These are phyloP conservation scores for Mormyrus lacerda DNA, from an alignment of 2,113 vertebrate genomes.

Conservation along the genomic window DNA sequence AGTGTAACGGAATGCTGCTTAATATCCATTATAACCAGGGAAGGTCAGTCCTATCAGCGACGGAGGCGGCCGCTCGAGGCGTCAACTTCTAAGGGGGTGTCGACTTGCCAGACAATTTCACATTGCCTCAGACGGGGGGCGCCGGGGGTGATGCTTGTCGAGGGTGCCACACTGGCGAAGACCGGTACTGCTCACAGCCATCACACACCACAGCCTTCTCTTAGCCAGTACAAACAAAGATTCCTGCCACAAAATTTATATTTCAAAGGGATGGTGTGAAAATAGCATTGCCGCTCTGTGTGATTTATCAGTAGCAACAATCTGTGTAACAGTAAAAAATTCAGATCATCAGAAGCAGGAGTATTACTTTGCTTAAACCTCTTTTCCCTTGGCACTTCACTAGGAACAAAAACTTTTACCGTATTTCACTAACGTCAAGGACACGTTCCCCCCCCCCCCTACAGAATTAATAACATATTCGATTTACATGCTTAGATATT, in stretches of 20 bases:
- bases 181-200: neutral
- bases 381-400: neutral
- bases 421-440: neutral
- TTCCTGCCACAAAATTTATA: neutral
- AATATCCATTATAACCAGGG: neutral
- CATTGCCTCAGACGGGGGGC: neutral
- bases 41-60: neutral
- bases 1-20: neutral
- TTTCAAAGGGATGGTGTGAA: neutral
- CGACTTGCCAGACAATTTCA: neutral
- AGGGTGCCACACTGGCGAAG: neutral
- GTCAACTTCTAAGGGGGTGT: neutral
- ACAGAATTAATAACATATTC: slow-evolving; percentile 13
- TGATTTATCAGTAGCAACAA: neutral
- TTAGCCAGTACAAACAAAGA: neutral
- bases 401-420: neutral
- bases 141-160: neutral
- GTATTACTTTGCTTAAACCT: neutral
- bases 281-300: neutral
- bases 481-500: slow-evolving; percentile 26
- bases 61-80: neutral
- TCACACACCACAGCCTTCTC: neutral
- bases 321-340: neutral
- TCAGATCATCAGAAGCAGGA: neutral
- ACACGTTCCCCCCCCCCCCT: no score